phyloP scores from a whole-genome alignment of 2,888 invertebrate genomes.

The Cataglyphis rosenhaueri region DNA sequence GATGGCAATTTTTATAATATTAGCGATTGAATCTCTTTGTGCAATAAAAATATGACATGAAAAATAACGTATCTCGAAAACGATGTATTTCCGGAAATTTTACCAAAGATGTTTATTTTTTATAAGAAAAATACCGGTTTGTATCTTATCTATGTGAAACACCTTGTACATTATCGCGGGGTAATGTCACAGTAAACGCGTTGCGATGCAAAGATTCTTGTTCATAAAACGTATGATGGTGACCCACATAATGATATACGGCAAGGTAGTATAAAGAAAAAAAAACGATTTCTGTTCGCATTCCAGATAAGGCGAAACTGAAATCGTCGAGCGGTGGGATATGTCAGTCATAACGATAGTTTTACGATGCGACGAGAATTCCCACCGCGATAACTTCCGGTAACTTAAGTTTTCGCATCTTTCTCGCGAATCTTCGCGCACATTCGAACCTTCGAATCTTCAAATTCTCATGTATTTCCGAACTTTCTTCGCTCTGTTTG shows the following conservation, averaged over 20 bases:
- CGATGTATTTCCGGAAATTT: not conserved
- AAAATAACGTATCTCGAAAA: not conserved
- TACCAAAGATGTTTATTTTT: not conserved
- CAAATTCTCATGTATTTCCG: not conserved
- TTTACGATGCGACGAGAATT: constrained; percentile 35
- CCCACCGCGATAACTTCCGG: not conserved
- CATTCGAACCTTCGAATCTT: not conserved
- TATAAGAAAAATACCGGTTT: not conserved
- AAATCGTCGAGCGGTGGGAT: constrained; percentile 4
- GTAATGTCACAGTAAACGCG: constrained; percentile 35
- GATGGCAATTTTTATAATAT: not conserved
- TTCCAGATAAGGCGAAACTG: not conserved
- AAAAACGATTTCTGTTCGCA: not conserved
- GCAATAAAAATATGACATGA: not conserved
- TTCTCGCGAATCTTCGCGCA: not conserved
- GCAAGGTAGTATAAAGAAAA: not conserved
- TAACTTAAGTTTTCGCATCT: not conserved
- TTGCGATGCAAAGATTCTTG: constrained; percentile 41
- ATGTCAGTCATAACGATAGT: constrained; percentile 23
- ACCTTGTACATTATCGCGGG: not conserved
- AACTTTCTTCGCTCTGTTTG: not conserved
- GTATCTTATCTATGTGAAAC: not conserved
- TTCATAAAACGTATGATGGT: constrained; percentile 33
- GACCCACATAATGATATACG: constrained; percentile 40
- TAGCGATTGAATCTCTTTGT: not conserved